Base-by-base conservation (phyloP, 2,113 vertebrate genomes). In the Gasterosteus nipponicus region DNA sequence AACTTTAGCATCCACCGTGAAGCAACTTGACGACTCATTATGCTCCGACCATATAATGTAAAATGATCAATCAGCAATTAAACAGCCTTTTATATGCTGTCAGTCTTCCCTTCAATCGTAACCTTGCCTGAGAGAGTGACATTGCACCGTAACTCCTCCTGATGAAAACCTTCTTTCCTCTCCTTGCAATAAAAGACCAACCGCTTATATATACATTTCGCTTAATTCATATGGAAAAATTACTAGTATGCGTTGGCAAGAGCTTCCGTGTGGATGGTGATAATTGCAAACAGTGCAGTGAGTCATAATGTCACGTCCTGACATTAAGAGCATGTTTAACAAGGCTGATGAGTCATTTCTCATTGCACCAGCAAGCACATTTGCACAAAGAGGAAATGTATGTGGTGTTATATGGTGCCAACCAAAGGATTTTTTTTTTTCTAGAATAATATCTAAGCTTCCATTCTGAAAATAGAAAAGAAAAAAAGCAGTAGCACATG, bases 51-150 rank as follows among this genome's bases (percentile, higher is more conserved):
- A 76, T 75, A 88, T 86, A 66, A 77, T 87, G 81, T 86, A 66
- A 77, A 90, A 89, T 79, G 46, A 92, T 92, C 83, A 87, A 90
- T 91, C 89, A 92, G 77, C 81, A 87, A 89, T 86, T 91, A 89
- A 92, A 84, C 60, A 82, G 87, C 58, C 69, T 85, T 91, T 87
- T 83, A 89, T 89, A 89, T 90, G 84, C 87, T 53, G 89, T 91
- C 89, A 83, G 39, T 75, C 67, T 73, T 80, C 56, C 69, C 61
- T 81, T 83, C 69, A 79, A 86, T 86, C 73, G 78, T 84, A 89
- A 89, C 86, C 89, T 87, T 89, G 82, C 67, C 78, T 73, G 46
- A 63, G 85, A 87, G 74, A 81, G 59, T 83, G 86, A 83, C 80
- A 79, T 76, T 86, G 81, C 74, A 75, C 58, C 77, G 78, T 26